phyloP scores from a whole-genome alignment of 2,113 vertebrate genomes.

The Cynoglossus semilaevis region DNA sequence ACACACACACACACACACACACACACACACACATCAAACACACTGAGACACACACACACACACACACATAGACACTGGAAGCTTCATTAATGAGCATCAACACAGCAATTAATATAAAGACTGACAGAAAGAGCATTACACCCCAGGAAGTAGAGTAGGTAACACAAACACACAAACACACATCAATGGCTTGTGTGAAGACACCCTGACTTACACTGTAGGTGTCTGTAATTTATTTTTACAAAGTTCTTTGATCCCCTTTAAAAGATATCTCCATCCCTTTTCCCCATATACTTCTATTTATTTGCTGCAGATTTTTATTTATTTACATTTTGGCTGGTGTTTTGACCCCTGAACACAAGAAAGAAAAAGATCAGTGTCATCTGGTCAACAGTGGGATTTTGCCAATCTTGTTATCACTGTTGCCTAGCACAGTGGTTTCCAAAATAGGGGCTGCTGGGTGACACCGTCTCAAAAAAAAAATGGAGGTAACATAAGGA shows the following conservation, averaged over 20 bases:
- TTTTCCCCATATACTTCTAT: too few relatives aligned
- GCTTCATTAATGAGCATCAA: slow-evolving; percentile 57
- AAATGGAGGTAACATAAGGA: too few relatives aligned
- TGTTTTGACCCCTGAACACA: too few relatives aligned
- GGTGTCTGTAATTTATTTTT: too few relatives aligned
- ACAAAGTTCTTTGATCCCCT: not conserved
- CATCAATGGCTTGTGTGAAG: slow-evolving; percentile 8
- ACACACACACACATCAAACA: slow-evolving; percentile 8
- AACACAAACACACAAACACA: slow-evolving; percentile 13
- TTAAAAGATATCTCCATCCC: not conserved
- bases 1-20: slow-evolving; percentile 19
- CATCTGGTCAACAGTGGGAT: too few relatives aligned
- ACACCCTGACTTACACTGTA: not conserved
- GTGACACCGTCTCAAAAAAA: too few relatives aligned
- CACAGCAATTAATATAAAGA: slow-evolving; percentile 56
- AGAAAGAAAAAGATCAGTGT: too few relatives aligned
- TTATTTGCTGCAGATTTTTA: too few relatives aligned
- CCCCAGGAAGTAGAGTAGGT: slow-evolving; percentile 58
- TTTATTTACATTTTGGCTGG: too few relatives aligned
- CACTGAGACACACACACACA: slow-evolving; percentile 19
- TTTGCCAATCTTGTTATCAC: too few relatives aligned
- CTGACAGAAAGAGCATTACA: slow-evolving; percentile 57
- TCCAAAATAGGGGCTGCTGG: too few relatives aligned
- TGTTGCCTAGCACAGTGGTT: too few relatives aligned
- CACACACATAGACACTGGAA: slow-evolving; percentile 31